Conservation (phyloP, 2,888 invertebrate species). For the Euspilapteryx auroguttella region DNA sequence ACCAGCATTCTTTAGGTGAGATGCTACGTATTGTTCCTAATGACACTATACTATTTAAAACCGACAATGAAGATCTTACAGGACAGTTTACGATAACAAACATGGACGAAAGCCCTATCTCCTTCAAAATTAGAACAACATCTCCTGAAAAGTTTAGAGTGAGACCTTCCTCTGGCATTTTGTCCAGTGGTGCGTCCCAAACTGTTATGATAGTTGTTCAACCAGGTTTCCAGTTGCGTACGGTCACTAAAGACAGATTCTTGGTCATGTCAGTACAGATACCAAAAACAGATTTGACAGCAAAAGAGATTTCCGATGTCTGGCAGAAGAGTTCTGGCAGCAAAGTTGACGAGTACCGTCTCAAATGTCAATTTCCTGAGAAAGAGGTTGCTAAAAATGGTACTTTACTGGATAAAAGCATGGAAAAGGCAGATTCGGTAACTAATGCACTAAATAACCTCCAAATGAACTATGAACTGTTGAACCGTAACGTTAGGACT, state of each 20-base stretch:
- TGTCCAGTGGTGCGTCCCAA: constrained; percentile 66
- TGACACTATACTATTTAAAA: constrained; percentile 70
- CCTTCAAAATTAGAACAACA: constrained; percentile 87
- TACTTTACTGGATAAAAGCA: constrained; percentile 12
- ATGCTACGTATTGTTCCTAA: constrained; percentile 67
- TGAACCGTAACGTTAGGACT: constrained; percentile 26
- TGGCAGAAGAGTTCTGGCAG: constrained; percentile 69
- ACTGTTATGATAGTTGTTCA: constrained; percentile 75
- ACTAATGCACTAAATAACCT: constrained; percentile 63
- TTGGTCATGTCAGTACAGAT: constrained; percentile 80
- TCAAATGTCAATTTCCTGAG: constrained; percentile 67
- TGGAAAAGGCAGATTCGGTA: constrained; percentile 77
- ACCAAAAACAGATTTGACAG: constrained; percentile 56
- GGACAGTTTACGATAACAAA: constrained; percentile 73
- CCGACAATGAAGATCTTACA: constrained; percentile 67
- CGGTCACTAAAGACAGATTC: constrained; percentile 81
- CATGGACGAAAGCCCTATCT: constrained; percentile 52
- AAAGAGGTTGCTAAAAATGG: constrained; percentile 36
- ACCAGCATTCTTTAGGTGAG: constrained; percentile 48
- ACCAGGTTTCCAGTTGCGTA: constrained; percentile 68
- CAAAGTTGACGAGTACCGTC: constrained; percentile 70
- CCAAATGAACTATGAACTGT: constrained; percentile 26
- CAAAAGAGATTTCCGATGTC: constrained; percentile 68
- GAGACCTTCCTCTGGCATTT: constrained; percentile 80
- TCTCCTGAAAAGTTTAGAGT: constrained; percentile 95